These are phyloP conservation scores for Pseudochaenichthys georgianus DNA, from an alignment of 2,797 vertebrate genomes.

Conservation along the genomic window DNA sequence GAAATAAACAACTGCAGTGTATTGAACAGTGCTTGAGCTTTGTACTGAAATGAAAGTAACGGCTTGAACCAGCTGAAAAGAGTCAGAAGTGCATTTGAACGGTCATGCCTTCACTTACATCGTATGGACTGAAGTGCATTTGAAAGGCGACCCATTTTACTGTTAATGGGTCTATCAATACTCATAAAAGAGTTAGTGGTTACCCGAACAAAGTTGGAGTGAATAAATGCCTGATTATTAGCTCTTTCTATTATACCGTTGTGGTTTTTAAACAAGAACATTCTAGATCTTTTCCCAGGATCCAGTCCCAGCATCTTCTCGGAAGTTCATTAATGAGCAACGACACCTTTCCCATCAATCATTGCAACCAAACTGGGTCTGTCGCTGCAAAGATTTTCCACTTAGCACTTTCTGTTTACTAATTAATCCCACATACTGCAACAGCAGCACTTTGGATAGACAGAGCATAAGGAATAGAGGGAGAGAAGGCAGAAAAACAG, in stretches of 20 bases:
- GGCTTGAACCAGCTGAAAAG: slow-evolving; percentile 1
- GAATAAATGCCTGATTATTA: neutral
- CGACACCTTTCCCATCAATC: slow-evolving; percentile 62
- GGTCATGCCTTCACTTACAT: neutral
- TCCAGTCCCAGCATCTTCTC: slow-evolving; percentile 9
- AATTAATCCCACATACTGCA: slow-evolving; percentile 75
- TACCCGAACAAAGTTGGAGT: neutral
- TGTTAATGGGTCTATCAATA: neutral
- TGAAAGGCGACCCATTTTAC: neutral
- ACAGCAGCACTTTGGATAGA: slow-evolving; percentile 67
- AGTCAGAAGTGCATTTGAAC: neutral
- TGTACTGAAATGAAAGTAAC: neutral
- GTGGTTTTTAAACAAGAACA: neutral
- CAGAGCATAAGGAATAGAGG: slow-evolving; percentile 28
- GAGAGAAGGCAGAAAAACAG: slow-evolving; percentile 61
- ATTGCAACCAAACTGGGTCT: slow-evolving; percentile 61
- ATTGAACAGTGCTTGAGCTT: neutral
- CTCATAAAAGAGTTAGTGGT: neutral
- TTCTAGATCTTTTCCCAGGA: neutral
- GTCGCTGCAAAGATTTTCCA: slow-evolving; percentile 73
- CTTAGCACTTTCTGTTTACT: slow-evolving; percentile 76
- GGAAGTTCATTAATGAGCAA: slow-evolving; percentile 62
- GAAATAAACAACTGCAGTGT: neutral
- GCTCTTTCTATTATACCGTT: neutral
- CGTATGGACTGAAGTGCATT: neutral